These are phyloP conservation scores for Philaethria dido DNA, from an alignment of 2,888 invertebrate genomes.

Conservation along the genomic window DNA sequence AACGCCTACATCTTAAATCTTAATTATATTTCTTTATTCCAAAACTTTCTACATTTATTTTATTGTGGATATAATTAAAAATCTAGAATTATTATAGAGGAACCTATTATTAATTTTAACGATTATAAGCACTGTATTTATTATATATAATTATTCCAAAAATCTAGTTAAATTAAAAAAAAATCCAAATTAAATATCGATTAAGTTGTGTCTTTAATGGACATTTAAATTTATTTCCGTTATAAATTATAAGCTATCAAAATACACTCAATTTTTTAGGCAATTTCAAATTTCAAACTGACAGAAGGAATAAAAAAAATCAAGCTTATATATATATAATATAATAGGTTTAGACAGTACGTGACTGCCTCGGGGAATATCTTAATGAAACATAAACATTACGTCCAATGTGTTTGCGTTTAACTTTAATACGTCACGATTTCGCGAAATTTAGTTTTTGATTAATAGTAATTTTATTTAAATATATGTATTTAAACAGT, in stretches of 20 bases:
- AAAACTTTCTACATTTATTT: conserved; percentile 10
- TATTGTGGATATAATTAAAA: neutral
- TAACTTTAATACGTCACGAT: conserved; percentile 23
- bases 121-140: neutral
- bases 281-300: neutral
- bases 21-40: conserved; percentile 8
- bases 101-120: neutral
- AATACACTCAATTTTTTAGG: too few relatives aligned
- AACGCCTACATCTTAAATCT: conserved; percentile 26
- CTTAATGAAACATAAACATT: conserved; percentile 34
- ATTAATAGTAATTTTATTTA: conserved; percentile 15
- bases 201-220: too few relatives aligned
- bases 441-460: conserved; percentile 9
- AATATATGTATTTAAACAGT: neutral
- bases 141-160: too few relatives aligned
- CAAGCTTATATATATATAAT: neutral
- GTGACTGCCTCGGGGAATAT: conserved; percentile 32
- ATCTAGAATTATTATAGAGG: neutral
- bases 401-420: conserved; percentile 21
- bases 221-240: too few relatives aligned
- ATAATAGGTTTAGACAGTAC: conserved; percentile 17
- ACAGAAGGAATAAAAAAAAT: neutral
- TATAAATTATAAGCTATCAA: neutral
- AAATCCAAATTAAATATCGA: too few relatives aligned
- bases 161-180: too few relatives aligned